A percentile compares a stretch with the other conserved stretches of the same genome.
Conservation (phyloP, 2,113 vertebrate species). For the Numida meleagris region DNA sequence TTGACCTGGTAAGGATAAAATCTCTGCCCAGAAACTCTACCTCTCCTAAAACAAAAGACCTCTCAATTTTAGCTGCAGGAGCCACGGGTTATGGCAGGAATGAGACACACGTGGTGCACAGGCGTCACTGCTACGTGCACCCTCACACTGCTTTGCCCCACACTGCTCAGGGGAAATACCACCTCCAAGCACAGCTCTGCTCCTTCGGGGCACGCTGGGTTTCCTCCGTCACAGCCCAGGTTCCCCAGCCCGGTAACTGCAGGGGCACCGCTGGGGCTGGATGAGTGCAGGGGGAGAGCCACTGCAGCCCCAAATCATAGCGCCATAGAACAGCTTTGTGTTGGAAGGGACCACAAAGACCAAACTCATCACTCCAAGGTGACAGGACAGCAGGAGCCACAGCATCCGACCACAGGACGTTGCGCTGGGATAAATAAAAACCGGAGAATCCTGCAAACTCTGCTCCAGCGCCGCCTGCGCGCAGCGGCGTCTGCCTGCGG, state of each 20-base stretch:
- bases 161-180: background rate
- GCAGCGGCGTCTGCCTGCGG: too few species aligned
- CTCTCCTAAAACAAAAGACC: conserved; percentile 38
- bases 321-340: too few species aligned
- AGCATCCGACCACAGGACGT: background rate
- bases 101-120: background rate
- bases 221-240: background rate
- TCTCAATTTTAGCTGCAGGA: background rate
- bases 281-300: background rate
- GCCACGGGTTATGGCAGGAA: background rate
- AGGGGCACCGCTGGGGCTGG: background rate
- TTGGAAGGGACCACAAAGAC: too few species aligned
- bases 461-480: too few species aligned
- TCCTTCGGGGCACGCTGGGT: background rate
- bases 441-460: background rate
- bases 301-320: background rate
- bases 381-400: background rate
- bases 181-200: background rate
- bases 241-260: background rate
- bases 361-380: background rate
- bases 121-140: background rate
- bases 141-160: background rate
- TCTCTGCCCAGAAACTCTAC: conserved; percentile 2
- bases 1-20: conserved; percentile 26
- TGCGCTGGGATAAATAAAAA: background rate